phyloP scores from a whole-genome alignment of 2,888 invertebrate genomes.

The Phortica magna region DNA sequence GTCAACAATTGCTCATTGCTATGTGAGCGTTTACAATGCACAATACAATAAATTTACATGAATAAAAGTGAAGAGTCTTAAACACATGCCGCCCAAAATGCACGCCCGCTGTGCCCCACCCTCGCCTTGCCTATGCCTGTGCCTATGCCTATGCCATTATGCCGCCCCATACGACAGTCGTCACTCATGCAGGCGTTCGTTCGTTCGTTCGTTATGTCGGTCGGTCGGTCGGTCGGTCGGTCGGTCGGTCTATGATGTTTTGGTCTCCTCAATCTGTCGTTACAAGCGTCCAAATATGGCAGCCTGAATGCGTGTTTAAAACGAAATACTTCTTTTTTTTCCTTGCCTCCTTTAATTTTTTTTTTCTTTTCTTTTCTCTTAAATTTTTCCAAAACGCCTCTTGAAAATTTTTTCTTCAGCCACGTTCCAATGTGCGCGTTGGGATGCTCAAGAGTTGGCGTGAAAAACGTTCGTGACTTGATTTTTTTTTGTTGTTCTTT shows the following conservation, averaged over 20 bases:
- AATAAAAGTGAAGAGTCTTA: slow-evolving; percentile 71
- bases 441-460: slow-evolving; percentile 52
- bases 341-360: slow-evolving; percentile 5
- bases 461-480: slow-evolving; percentile 63
- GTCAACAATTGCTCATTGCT: slow-evolving; percentile 71
- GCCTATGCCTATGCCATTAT: background rate
- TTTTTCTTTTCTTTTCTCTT: slow-evolving; percentile 48
- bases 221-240: background rate
- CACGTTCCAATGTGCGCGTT: background rate
- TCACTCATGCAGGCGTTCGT: slow-evolving; percentile 9
- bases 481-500: slow-evolving; percentile 7
- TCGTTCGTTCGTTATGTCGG: background rate
- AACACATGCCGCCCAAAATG: slow-evolving; percentile 68
- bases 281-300: slow-evolving; percentile 31
- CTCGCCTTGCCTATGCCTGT: no score
- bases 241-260: slow-evolving; percentile 9
- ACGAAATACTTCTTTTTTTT: slow-evolving; percentile 60
- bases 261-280: slow-evolving; percentile 26
- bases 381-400: slow-evolving; percentile 53
- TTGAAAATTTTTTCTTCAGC: slow-evolving; percentile 59
- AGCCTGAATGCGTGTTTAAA: slow-evolving; percentile 61
- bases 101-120: slow-evolving; percentile 40
- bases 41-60: slow-evolving; percentile 71
- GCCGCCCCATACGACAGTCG: slow-evolving; percentile 23
- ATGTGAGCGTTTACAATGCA: slow-evolving; percentile 65